Evolutionary conservation across 64 coral and sea anemone genomes (phyloP).

Genomic region (Stichodactyla helianthus): DNA sequence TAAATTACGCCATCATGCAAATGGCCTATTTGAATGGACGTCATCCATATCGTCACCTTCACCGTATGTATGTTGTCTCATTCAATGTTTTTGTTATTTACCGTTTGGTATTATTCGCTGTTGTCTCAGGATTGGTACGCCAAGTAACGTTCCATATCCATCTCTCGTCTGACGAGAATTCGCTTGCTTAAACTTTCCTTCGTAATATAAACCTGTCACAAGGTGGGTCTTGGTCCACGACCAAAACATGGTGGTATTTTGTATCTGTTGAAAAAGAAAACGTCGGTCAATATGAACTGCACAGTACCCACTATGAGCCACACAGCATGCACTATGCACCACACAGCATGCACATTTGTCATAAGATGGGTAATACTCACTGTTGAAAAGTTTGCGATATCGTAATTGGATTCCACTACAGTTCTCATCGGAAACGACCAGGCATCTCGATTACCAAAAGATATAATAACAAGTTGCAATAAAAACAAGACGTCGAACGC

Average conservation of each 20-base stretch:
- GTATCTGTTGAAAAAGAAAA: conserved; percentile 2
- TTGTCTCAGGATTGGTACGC: conserved; percentile 53
- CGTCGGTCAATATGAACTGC: not conserved
- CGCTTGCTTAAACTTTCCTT: not conserved
- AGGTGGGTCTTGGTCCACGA: conserved; percentile 25
- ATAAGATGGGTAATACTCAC: not conserved
- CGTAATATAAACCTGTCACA: conserved; percentile 1
- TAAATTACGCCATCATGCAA: no score
- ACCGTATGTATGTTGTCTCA: no score
- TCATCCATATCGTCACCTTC: no score
- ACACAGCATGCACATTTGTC: not conserved
- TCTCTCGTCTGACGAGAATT: conserved; percentile 17
- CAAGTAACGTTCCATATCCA: conserved; percentile 35
- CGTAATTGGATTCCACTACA: conserved; percentile 26
- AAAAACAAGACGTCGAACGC: conserved; percentile 46
- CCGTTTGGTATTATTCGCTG: conserved; percentile 36
- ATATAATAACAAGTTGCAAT: conserved; percentile 33
- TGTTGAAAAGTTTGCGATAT: conserved; percentile 4
- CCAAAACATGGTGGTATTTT: conserved; percentile 26
- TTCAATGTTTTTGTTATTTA: not conserved
- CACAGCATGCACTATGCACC: not conserved
- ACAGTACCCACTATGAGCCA: not conserved
- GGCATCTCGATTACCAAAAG: conserved; percentile 49
- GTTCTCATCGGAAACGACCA: conserved; percentile 32
- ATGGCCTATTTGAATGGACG: no score